These are phyloP conservation scores for Drosophila neotestacea DNA, from an alignment of 2,888 invertebrate species.

Conservation along the genomic window DNA sequence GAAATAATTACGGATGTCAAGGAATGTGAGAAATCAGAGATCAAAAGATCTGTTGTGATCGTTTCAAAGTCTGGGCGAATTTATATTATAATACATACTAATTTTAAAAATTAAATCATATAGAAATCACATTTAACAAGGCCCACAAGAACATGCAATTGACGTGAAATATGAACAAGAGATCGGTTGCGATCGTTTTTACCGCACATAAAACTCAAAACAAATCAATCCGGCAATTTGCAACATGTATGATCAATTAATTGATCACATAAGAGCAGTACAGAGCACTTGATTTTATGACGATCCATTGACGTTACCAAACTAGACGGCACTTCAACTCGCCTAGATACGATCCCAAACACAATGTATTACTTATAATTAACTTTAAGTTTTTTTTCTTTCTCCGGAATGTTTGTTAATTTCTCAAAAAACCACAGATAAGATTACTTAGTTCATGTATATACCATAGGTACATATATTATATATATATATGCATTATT, in stretches of 20 bases:
- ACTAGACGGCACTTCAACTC: constrained; percentile 7
- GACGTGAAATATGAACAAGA: neutral
- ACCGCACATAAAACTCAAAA: neutral
- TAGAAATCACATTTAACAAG: neutral
- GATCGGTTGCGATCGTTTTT: neutral
- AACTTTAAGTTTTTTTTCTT: constrained; percentile 29
- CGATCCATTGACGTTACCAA: constrained; percentile 9
- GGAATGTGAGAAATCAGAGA: neutral
- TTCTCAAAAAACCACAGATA: constrained; percentile 24
- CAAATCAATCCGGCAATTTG: neutral
- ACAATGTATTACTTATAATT: constrained; percentile 27
- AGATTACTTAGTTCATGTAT: constrained; percentile 35
- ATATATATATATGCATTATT: neutral
- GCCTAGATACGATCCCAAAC: constrained; percentile 14
- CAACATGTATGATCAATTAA: neutral
- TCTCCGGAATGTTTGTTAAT: neutral
- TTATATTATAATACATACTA: too few species aligned
- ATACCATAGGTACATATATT: neutral
- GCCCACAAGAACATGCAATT: neutral
- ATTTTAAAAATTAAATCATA: too few species aligned
- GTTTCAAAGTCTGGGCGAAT: neutral
- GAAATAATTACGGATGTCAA: too few species aligned
- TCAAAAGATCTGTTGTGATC: neutral
- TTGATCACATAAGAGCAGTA: neutral
- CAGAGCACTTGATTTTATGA: neutral